Evolutionary conservation across 2,113 vertebrate species (phyloP), one percentile per base, ranked within the genome.

Genomic region (Clarias magur): DNA sequence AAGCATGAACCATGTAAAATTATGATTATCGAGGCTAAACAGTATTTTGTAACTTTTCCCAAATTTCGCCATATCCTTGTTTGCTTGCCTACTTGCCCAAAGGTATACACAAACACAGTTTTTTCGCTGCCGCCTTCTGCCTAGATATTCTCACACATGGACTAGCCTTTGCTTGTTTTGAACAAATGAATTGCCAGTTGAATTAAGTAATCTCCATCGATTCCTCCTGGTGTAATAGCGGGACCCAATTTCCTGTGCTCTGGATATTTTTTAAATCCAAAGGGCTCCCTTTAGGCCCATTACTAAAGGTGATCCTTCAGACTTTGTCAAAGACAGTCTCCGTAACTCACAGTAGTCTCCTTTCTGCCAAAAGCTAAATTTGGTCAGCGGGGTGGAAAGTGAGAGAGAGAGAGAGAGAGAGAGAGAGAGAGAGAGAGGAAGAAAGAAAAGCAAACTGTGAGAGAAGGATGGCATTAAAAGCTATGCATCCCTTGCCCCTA

Each of bases 151-250:
- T 62, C 54, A 70, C 88, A 90, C 88, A 90, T 83, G 82, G 84
- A 88, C 87, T 89, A 82, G 87, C 88, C 91, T 90, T 91, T 86
- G 76, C 62, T 68, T 86, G 53, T 86, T 86, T 88, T 25, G 83
- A 89, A 84, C 86, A 92, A 93, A 93, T 93, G 89, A 93, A 91
- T 88, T 86, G 92, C 76, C 80, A 65, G 87, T 91, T 89, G 89
- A 92, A 91, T 92, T 88, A 92, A 92, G 91, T 92, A 88, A 93
- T 93, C 89, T 92, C 85, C 90, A 91, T 93, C 88, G 87, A 90
- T 88, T 92, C 92, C 91, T 92, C 30, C 86, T 85, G 87, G 89
- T 88, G 85, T 88, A 89, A 91, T 91, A 90, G 89, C 88, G 88
- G 85, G 90, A 91, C 91, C 91, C 92, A 90, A 90, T 92, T 91